These are phyloP conservation scores for Sceloporus undulatus DNA, from an alignment of 2,113 vertebrate species.

Conservation along the genomic window DNA sequence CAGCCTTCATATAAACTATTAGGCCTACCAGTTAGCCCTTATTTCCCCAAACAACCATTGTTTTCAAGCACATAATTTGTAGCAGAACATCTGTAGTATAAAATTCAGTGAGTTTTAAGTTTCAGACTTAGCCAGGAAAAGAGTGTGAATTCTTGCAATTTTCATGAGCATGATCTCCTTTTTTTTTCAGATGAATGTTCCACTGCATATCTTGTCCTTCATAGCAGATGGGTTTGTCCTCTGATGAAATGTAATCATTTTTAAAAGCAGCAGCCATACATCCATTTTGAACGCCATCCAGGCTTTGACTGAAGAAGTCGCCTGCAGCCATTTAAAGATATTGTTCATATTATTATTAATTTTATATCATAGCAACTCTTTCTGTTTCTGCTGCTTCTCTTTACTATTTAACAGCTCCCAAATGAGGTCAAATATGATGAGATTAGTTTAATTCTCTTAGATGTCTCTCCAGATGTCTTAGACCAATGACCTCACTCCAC, in stretches of 20 bases:
- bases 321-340: conserved; percentile 38
- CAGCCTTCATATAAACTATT: background rate
- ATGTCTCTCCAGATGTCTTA: conserved; percentile 60
- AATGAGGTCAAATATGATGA: conserved; percentile 50
- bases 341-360: conserved; percentile 39
- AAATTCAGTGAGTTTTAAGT: background rate
- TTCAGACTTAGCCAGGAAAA: conserved; percentile 46
- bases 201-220: conserved; percentile 18
- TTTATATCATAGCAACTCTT: conserved; percentile 32
- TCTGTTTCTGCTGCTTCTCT: conserved; percentile 24
- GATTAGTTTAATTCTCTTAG: conserved; percentile 57
- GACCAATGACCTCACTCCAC: conserved; percentile 54
- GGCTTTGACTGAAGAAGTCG: background rate
- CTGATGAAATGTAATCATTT: conserved; percentile 49
- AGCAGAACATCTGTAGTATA: conserved; percentile 4
- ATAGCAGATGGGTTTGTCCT: conserved; percentile 27
- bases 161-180: background rate
- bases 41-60: background rate
- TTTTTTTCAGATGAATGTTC: conserved; percentile 26
- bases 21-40: background rate
- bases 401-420: conserved; percentile 38
- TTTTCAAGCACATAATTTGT: background rate
- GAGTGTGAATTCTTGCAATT: conserved; percentile 30
- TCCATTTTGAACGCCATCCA: conserved; percentile 36
- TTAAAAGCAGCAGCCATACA: conserved; percentile 3